Percentiles rank a stretch among this genome's conserved stretches.
Conservation (phyloP, 2,113 vertebrate species). For the Prionailurus viverrinus region DNA sequence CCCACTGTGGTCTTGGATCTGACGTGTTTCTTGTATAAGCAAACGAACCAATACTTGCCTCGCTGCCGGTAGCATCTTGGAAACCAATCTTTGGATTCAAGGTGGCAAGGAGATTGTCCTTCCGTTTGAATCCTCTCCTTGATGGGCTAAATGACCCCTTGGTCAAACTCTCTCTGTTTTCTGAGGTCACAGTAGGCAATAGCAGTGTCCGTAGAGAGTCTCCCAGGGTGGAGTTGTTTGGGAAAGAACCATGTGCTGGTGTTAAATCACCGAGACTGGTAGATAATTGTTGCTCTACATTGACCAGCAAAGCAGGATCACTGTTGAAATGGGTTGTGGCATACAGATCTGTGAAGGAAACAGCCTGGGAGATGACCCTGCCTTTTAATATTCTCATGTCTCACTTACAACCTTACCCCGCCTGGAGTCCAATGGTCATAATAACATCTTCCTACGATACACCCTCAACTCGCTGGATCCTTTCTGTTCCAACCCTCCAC, state of each 20-base stretch:
- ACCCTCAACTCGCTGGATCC: neutral
- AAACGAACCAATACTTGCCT: conserved; percentile 81
- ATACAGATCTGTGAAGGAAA: conserved; percentile 83
- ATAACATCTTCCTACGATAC: neutral
- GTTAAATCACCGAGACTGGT: conserved; percentile 61
- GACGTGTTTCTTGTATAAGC: neutral
- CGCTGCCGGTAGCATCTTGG: conserved; percentile 67
- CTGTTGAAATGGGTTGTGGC: conserved; percentile 77
- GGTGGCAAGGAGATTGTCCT: conserved; percentile 62
- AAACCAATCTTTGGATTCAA: conserved; percentile 68
- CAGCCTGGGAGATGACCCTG: conserved; percentile 55
- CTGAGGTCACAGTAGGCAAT: conserved; percentile 73
- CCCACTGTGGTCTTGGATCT: neutral
- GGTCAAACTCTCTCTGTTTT: conserved; percentile 71
- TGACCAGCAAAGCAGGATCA: conserved; percentile 66
- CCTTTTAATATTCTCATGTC: neutral
- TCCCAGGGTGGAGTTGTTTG: conserved; percentile 59
- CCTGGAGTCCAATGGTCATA: conserved; percentile 7
- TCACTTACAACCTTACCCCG: neutral
- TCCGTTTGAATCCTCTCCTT: conserved; percentile 71
- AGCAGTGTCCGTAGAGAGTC: conserved; percentile 55
- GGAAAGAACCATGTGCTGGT: conserved; percentile 66
- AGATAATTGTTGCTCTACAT: conserved; percentile 66
- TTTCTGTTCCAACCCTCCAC: neutral
- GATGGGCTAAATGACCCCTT: conserved; percentile 74